Evolutionary conservation across 2,888 invertebrate genomes (phyloP), one percentile per base, ranked within the genome.

Genomic region (Pristionchus maxplancki): DNA sequence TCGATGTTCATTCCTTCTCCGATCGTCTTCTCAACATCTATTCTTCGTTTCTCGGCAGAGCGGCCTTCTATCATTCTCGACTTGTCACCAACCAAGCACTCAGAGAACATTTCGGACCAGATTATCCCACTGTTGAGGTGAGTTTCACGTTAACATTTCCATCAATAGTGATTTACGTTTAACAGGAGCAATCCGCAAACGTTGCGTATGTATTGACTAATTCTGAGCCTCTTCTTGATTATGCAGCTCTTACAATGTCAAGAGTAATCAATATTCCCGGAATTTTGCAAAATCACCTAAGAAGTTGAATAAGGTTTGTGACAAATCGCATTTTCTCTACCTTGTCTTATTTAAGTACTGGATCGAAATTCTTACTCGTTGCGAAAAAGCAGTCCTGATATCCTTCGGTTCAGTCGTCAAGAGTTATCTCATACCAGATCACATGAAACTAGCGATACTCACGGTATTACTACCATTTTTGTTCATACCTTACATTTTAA

Each of bases 181-280:
- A 17, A 0, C 82, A 83, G 82, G 53, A 83, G 34, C 50, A 53
- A 53, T 83, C 53, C 4, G 24, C 82, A 4, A 50, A 83, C 37
- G 50, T 53, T 28, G 82, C 82, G 2, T 83, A 83, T 28, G 53
- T 53, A 11, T 37, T 83, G 53, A 53, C 53, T 4, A 83, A 83
- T 37, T 37, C 85, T 20, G 85, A 85, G 44, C 85, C 85, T 28
- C 85, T 85, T n/a, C 40, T 85, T 13, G 85, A 85, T 28, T 85
- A 31, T 17, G 64, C 85, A 8, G 44, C 85, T 37, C 85, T 64
- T 2, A 85, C 85, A 2, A 11, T 15, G 9, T 15, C 37, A 5
- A 24, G 85, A 64, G 64, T 85, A 5, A 24, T 85, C 0, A n/a
- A 62, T 5, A 85, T 85, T 44, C 62, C 62, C n/a, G 85, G 85